Base-by-base conservation (phyloP, 2,113 vertebrate genomes). In the Pavo muticus region DNA sequence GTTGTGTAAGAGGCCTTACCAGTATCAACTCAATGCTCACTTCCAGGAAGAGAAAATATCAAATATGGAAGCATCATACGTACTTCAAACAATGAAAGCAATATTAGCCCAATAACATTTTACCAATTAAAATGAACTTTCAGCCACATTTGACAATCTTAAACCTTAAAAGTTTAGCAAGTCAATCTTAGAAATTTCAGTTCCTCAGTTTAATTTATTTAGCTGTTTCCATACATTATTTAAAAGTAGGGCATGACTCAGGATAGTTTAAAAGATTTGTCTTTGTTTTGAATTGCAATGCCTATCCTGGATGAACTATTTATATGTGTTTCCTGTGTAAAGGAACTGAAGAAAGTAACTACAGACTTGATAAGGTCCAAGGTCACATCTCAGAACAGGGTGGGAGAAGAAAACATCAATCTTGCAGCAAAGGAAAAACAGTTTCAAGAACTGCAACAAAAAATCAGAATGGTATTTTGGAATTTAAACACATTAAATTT, bases 281-380 rank as follows among this genome's bases (percentile, higher is more conserved):
- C 94, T 91, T 80, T 95, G 87, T 88, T 97, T 96, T 96, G 95
- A 95, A 84, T 90, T 97, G 83, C 89, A 94, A 79, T 96, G 88
- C 86, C 63, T 90, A 70, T 94, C 47, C 79, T 97, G 45, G 93
- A 90, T 96, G 93, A 93, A 95, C 81, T 97, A 95, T 97, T 97
- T 97, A 97, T 96, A 90, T 0, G 21, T 95, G 82, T 97, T 98
- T 98, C 91, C 95, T 96, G 89, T 93, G 87, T 97, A 96, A 96
- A 99, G 99, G 98, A 99, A 89, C 78, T 99, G 92, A 98, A 99
- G 94, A 98, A 98, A 94, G 93, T 98, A 94, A 98, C 97, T 89
- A 96, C 97, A 91, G 98, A 99, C 87, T 96, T 99, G 95, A 98
- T 99, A 87, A 98, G 98, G 93, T 98, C 96, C 94, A 99, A 98